These are phyloP conservation scores for Lipotes vexillifer DNA, from an alignment of 2,113 vertebrate species.

Conservation along the genomic window DNA sequence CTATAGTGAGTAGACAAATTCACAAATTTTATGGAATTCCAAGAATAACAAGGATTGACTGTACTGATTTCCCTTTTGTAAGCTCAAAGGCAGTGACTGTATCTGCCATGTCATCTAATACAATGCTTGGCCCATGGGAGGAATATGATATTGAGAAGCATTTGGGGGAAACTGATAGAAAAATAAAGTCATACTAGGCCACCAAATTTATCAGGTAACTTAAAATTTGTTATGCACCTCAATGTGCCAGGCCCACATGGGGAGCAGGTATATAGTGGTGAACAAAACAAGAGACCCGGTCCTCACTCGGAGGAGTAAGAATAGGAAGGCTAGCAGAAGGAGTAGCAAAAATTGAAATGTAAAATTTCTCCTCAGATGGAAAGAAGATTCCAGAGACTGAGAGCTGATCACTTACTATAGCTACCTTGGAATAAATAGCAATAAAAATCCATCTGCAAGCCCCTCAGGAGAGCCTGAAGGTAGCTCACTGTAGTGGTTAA, in stretches of 20 bases:
- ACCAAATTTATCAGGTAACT: background rate
- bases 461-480: background rate
- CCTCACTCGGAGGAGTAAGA: background rate
- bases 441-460: background rate
- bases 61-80: background rate
- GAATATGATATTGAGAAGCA: background rate
- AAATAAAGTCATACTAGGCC: background rate
- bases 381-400: background rate
- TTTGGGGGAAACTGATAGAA: background rate
- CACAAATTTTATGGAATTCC: background rate
- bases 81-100: background rate
- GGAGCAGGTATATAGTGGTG: background rate
- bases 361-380: background rate
- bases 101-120: background rate
- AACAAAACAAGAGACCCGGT: background rate
- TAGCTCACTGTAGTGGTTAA: fast-evolving
- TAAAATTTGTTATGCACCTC: background rate
- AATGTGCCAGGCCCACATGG: background rate
- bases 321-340: background rate
- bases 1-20: background rate
- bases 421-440: background rate
- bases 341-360: background rate
- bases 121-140: background rate
- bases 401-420: background rate
- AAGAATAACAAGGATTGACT: background rate